Evolutionary conservation across 2,113 vertebrate species (phyloP).

Genomic region (Dipodomys stephensi): DNA sequence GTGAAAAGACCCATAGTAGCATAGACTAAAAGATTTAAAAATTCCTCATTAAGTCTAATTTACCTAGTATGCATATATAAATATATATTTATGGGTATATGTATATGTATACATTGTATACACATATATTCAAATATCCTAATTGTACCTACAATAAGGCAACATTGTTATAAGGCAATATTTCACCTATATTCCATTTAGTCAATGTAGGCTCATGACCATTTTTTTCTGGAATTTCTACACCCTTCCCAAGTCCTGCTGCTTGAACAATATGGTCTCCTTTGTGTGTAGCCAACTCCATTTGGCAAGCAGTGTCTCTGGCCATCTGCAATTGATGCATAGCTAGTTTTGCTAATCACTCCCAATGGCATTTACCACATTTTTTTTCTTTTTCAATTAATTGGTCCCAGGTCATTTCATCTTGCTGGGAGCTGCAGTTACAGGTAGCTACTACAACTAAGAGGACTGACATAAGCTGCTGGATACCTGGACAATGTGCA

Average conservation of each 20-base stretch:
- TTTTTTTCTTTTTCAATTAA: constrained; percentile 76
- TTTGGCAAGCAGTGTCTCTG: constrained; percentile 74
- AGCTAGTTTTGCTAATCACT: constrained; percentile 80
- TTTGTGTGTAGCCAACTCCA: constrained; percentile 74
- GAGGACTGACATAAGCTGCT: constrained; percentile 69
- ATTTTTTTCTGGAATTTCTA: constrained; percentile 65
- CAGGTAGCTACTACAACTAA: constrained; percentile 66
- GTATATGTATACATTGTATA: neutral
- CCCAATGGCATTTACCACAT: constrained; percentile 62
- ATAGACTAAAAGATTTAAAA: neutral
- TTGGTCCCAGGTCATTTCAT: constrained; percentile 81
- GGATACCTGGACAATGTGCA: constrained; percentile 51
- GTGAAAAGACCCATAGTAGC: neutral
- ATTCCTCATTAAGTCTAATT: neutral
- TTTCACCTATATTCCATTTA: constrained; percentile 3
- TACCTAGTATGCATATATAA: no score
- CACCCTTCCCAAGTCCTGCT: constrained; percentile 67
- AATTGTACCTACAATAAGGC: neutral
- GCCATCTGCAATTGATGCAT: constrained; percentile 80
- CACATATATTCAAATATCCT: neutral
- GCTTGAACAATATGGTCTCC: constrained; percentile 77
- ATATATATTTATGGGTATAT: neutral
- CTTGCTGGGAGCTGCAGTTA: constrained; percentile 70
- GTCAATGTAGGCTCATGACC: constrained; percentile 28
- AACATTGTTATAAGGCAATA: neutral